Base-by-base conservation (phyloP, 2,113 vertebrate genomes). In the Strix uralensis region DNA sequence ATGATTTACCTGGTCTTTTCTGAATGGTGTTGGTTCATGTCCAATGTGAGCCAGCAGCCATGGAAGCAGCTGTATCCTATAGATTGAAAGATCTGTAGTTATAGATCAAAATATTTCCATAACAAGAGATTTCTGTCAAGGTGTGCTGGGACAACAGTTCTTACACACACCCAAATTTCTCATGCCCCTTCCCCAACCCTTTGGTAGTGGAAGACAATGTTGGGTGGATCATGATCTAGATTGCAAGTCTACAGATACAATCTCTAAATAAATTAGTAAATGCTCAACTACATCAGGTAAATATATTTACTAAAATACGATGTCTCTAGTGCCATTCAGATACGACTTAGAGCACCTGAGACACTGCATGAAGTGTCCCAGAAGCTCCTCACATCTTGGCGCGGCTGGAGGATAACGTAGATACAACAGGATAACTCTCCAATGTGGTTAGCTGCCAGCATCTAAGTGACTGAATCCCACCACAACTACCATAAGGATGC, bases 191-290 rank as follows among this genome's bases (percentile, higher is more conserved):
- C 27, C 49, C 44, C 58, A 38, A 6, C 17, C 46, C 49, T 69
- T 74, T 72, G 19, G 30, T 18, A 38, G 7, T 26, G 9, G 15
- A 84, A 79, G 25, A 25, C 36, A 51, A 11, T 0, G 0, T 21
- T 18, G 11, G 34, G 57, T 0, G 0, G 51, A 66, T 14, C 2
- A 0, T 19, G 42, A 80, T n/a, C 1, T 62, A 9, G 46, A 22
- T 15, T 69, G 29, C 30, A 72, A 57, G 7, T 38, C 36, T 34
- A 9, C 9, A 67, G 52, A 57, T 25, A 23, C 21, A n/a, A 11
- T 22, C 80, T 22, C 52, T 46, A 87, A 71, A 54, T 25, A 59
- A 67, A 74, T 13, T 70, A 74, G 47, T 25, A 66, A 62, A 22
- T 26, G 29, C 47, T 78, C n/a, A 23, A 8, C 34, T 75, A 27